Percentiles rank a stretch among this genome's conserved stretches.
Conservation (phyloP, 2,888 invertebrate species). For the Tinea semifulvella region DNA sequence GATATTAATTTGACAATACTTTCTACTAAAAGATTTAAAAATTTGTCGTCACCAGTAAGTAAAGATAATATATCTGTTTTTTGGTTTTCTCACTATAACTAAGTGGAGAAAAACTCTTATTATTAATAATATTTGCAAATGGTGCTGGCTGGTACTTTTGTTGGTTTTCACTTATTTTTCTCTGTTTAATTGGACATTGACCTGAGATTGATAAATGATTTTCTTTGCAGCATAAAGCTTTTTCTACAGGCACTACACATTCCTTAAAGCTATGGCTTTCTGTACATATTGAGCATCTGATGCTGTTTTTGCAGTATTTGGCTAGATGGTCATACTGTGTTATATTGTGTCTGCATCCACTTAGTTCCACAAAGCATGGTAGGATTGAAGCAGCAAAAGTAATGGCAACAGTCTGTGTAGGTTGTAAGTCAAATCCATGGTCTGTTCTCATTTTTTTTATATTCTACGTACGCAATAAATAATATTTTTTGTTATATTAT, state of each 20-base stretch:
- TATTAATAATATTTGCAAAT: no score
- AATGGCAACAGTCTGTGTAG: background rate
- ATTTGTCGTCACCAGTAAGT: no score
- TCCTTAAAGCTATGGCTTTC: constrained; percentile 1
- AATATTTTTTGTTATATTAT: no score
- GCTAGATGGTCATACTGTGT: background rate
- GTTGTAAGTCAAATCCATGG: background rate
- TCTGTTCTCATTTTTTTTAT: background rate
- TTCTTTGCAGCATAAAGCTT: constrained; percentile 1
- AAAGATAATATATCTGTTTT: no score
- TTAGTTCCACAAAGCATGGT: background rate
- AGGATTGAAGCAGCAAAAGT: constrained; percentile 1
- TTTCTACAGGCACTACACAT: background rate
- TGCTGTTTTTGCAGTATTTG: background rate
- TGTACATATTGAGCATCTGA: background rate
- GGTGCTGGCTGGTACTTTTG: background rate
- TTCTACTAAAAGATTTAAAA: no score
- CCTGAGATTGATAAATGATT: constrained; percentile 4
- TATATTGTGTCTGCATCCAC: background rate
- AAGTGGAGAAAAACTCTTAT: no score
- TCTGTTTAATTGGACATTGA: constrained; percentile 2
- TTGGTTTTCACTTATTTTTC: background rate
- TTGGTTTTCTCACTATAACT: no score
- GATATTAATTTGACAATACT: background rate
- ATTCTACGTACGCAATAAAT: background rate